phyloP scores from a whole-genome alignment of 2,797 vertebrate species.

The Pseudotriccus pelzelni region DNA sequence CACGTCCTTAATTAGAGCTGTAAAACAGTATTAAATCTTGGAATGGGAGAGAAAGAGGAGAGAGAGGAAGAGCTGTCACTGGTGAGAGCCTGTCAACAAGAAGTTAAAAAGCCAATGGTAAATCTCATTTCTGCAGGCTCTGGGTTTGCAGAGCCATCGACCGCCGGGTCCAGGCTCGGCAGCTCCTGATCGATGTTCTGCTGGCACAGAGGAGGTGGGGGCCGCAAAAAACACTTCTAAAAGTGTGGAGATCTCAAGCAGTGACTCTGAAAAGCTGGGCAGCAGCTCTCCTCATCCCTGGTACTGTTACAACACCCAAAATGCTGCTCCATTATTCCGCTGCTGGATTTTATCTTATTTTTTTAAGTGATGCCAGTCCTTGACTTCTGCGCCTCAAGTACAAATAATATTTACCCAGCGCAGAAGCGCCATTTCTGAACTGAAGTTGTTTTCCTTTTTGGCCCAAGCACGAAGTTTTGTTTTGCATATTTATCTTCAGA shows the following conservation, averaged over 20 bases:
- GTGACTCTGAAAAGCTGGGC: not conserved
- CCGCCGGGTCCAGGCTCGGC: not conserved
- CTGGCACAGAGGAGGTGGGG: not conserved
- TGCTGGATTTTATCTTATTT: not conserved
- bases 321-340: not conserved
- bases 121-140: not conserved
- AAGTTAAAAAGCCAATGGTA: constrained; percentile 19
- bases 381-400: constrained; percentile 1
- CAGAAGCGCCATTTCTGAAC: not conserved
- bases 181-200: not conserved
- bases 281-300: not conserved
- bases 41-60: not conserved
- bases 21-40: not conserved
- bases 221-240: not conserved
- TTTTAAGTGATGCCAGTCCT: constrained; percentile 11
- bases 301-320: not conserved
- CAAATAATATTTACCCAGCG: constrained; percentile 65
- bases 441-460: not conserved
- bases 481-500: constrained; percentile 1
- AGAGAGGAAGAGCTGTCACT: not conserved
- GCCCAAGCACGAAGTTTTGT: not conserved
- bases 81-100: not conserved
- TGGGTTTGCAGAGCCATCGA: not conserved
- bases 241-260: not conserved
- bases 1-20: not conserved